Base-by-base conservation (phyloP, 2,888 invertebrate genomes). In the Thymelicus sylvestris region DNA sequence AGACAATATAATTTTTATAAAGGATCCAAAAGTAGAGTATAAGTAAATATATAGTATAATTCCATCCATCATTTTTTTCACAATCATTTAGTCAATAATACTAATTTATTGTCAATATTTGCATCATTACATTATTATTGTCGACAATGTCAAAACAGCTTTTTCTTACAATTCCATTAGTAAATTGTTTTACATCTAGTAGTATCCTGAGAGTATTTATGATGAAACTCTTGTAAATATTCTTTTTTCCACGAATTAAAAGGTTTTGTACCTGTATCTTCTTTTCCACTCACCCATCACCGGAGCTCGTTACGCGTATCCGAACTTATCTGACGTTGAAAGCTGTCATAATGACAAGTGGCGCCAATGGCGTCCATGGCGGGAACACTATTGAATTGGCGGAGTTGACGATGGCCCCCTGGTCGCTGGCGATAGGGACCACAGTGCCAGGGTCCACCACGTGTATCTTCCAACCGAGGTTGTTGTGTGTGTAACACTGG, bases 391-490 rank as follows among this genome's bases (percentile, higher is more conserved):
- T 0, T 3, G 48, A 15, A 24, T 68, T 63, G 6, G 85, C 84
- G 2, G 81, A 65, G 75, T 81, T 86, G 68, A 78, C 67, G 8
- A 80, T 75, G 0, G 84, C 83, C 62, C 77, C 80, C 63, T 84
- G 86, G 73, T 86, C 85, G 0, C 86, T 85, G 0, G 89, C 84
- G 1, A 83, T 74, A 0, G 92, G 92, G 1, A 93, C 84, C 0
- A 84, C 83, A 0, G 90, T 87, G 0, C 96, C 97, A 0, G 96
- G 95, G 81, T 98, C 96, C 12, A 97, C 96, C 3, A 98, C 97
- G 86, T 97, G 96, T 79, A 98, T 98, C 88, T 98, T 98, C 98
- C 98, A 98, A 64, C 98, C 98, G 41, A 98, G 93, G 86, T 98
- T 97, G 77, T 96, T 97, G 92, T 98, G 98, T n/a, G 97, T 96